These are phyloP conservation scores for Syngnathus floridae DNA, from an alignment of 2,113 vertebrate genomes.

Conservation along the genomic window DNA sequence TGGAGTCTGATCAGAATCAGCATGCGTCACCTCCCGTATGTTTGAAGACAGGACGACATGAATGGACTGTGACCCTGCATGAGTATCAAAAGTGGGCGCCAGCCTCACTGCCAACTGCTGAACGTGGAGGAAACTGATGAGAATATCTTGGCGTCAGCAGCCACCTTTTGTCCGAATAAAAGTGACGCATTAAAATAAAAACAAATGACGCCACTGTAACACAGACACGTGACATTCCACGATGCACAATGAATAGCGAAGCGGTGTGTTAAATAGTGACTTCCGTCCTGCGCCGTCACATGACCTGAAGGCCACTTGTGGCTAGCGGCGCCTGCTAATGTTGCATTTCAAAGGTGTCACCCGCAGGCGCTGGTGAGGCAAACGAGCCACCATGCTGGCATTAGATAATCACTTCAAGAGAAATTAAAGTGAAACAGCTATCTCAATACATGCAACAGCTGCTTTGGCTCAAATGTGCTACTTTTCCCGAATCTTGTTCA, in stretches of 20 bases:
- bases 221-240: conserved; percentile 5
- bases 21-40: neutral
- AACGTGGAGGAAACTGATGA: neutral
- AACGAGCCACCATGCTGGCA: no score
- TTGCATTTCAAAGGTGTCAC: neutral
- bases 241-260: neutral
- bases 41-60: neutral
- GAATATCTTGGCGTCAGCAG: neutral
- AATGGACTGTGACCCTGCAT: neutral
- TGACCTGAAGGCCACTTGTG: neutral
- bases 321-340: neutral
- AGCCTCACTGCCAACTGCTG: neutral
- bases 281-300: neutral
- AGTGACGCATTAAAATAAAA: conserved; percentile 5
- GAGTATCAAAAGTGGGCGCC: neutral
- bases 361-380: no score
- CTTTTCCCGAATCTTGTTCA: no score
- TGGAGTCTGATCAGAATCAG: neutral
- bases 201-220: neutral
- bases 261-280: neutral
- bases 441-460: no score
- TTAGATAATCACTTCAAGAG: no score
- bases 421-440: no score
- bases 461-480: no score
- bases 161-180: neutral